Percentiles rank a stretch among this genome's conserved stretches.
phyloP scores from a whole-genome alignment of 35 echinoderm and acorn worm genomes.

The Apostichopus californicus region DNA sequence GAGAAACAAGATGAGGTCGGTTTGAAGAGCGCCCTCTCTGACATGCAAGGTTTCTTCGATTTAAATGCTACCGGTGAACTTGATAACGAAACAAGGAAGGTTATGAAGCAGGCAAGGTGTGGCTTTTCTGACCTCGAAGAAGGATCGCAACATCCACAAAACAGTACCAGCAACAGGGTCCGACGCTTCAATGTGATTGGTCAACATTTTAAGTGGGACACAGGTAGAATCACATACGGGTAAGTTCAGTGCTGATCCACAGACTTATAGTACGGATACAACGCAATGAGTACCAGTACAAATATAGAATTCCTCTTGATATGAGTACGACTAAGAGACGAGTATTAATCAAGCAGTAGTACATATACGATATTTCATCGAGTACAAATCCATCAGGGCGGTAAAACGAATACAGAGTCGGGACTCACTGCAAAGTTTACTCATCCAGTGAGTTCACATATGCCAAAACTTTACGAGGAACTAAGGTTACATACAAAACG shows the following conservation, averaged over 20 bases:
- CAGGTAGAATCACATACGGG: constrained; percentile 70
- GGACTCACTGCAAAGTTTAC: too few relatives aligned
- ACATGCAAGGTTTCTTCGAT: constrained; percentile 74
- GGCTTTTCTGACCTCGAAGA: constrained; percentile 71
- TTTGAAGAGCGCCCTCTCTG: constrained; percentile 33
- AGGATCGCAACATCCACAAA: constrained; percentile 26
- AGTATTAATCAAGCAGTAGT: too few relatives aligned
- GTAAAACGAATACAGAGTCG: too few relatives aligned
- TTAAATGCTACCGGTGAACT: constrained; percentile 59
- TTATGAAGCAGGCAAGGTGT: constrained; percentile 73
- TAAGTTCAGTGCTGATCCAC: constrained; percentile 18
- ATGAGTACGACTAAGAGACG: too few relatives aligned
- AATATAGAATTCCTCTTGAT: too few relatives aligned
- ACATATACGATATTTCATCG: too few relatives aligned
- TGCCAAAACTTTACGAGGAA: too few relatives aligned
- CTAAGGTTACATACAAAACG: too few relatives aligned
- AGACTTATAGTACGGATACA: not conserved
- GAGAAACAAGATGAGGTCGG: constrained; percentile 31
- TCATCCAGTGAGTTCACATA: too few relatives aligned
- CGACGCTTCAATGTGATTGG: constrained; percentile 71
- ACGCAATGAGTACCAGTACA: too few relatives aligned
- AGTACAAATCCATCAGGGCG: too few relatives aligned
- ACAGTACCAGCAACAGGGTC: constrained; percentile 46
- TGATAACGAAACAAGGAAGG: constrained; percentile 56
- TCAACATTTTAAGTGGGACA: constrained; percentile 76